These are phyloP conservation scores for Caenorhabditis zanzibari DNA, from an alignment of 2,888 invertebrate species.

Conservation along the genomic window DNA sequence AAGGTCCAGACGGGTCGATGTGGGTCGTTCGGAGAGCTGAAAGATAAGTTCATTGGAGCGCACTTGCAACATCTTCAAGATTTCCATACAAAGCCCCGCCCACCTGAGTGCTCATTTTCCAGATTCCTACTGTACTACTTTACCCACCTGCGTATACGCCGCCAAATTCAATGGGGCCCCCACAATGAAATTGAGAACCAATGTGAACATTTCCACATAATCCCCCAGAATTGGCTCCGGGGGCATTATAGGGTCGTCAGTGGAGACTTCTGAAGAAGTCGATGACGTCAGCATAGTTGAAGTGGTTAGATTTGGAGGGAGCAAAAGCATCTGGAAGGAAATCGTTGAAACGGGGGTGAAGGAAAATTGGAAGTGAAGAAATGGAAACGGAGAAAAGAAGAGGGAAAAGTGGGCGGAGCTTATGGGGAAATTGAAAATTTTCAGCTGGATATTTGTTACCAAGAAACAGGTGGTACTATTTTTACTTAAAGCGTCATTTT, in stretches of 20 bases:
- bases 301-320: slow-evolving; percentile 1
- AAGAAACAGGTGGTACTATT: not conserved
- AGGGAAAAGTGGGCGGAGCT: not conserved
- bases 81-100: no score
- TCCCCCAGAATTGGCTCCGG: slow-evolving; percentile 81
- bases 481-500: not conserved
- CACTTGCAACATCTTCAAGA: no score
- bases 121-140: no score
- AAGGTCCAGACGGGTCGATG: slow-evolving; percentile 80
- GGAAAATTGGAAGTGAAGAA: not conserved
- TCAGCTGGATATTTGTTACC: not conserved
- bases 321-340: slow-evolving; percentile 8
- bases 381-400: not conserved
- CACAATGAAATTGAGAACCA: slow-evolving; percentile 79
- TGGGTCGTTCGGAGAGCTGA: slow-evolving; percentile 79
- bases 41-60: no score
- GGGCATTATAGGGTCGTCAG: slow-evolving; percentile 61
- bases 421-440: not conserved
- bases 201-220: slow-evolving; percentile 80
- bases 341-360: not conserved
- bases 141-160: slow-evolving; percentile 81
- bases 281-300: slow-evolving; percentile 27
- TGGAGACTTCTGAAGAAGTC: slow-evolving; percentile 18
- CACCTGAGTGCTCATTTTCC: no score
- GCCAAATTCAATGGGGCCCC: slow-evolving; percentile 83